Evolutionary conservation across 2,797 vertebrate genomes (phyloP).

Genomic region (Hybognathus amarus): DNA sequence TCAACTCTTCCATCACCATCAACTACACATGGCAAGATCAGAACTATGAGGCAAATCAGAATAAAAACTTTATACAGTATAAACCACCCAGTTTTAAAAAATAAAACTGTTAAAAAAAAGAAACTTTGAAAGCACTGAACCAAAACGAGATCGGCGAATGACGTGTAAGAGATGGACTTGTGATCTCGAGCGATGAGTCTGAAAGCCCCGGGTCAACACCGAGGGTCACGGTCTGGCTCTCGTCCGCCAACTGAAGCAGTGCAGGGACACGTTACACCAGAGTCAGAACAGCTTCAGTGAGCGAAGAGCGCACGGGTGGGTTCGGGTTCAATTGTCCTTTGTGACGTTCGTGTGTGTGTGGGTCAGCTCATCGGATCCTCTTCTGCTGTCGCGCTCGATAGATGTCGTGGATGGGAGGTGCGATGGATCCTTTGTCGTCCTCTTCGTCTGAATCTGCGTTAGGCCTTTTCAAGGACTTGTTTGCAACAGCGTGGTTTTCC

Average conservation of each 20-base stretch:
- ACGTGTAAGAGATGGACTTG: not conserved
- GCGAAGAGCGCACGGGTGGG: slow-evolving; percentile 1
- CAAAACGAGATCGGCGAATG: slow-evolving; percentile 7
- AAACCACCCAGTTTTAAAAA: slow-evolving; percentile 81
- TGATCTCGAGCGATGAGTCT: slow-evolving; percentile 35
- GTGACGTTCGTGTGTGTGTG: slow-evolving; percentile 42
- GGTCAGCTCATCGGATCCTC: slow-evolving; percentile 88
- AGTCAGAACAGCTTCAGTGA: slow-evolving; percentile 32
- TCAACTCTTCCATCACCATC: slow-evolving; percentile 65
- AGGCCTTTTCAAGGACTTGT: slow-evolving; percentile 93
- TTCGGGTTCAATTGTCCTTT: slow-evolving; percentile 39
- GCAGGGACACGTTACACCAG: slow-evolving; percentile 44
- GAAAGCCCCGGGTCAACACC: slow-evolving; percentile 28
- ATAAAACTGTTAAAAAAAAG: slow-evolving; percentile 79
- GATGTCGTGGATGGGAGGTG: slow-evolving; percentile 96
- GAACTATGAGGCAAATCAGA: slow-evolving; percentile 72
- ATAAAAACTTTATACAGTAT: slow-evolving; percentile 84
- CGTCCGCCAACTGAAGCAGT: not conserved
- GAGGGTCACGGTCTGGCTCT: slow-evolving; percentile 15
- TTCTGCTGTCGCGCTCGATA: slow-evolving; percentile 98
- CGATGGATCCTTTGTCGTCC: slow-evolving; percentile 94
- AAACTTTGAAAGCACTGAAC: slow-evolving; percentile 57
- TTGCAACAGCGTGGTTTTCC: slow-evolving; percentile 87
- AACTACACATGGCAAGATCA: slow-evolving; percentile 77
- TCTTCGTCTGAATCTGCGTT: slow-evolving; percentile 97